These are phyloP conservation scores for Hypomesus transpacificus DNA, from an alignment of 2,113 vertebrate species.

Conservation along the genomic window DNA sequence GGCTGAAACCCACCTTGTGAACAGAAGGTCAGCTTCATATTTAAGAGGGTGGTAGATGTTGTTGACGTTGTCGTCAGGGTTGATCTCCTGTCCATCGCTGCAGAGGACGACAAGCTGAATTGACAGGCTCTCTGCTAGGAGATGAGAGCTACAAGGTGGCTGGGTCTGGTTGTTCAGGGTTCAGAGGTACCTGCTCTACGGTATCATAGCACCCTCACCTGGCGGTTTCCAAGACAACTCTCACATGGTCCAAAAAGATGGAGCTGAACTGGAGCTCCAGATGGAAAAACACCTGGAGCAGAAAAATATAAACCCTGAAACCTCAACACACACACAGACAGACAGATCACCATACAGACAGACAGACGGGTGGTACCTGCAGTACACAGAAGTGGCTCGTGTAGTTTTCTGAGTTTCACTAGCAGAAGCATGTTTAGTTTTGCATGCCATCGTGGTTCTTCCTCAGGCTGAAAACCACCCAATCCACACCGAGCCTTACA, in stretches of 20 bases:
- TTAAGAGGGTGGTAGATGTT: slow-evolving; percentile 78
- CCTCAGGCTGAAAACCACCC: slow-evolving; percentile 13
- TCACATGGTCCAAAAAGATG: slow-evolving; percentile 76
- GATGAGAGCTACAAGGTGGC: too few relatives aligned
- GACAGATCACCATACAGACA: too few relatives aligned
- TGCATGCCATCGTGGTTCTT: background rate
- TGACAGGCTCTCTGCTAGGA: background rate
- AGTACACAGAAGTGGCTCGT: background rate
- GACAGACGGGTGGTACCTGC: too few relatives aligned
- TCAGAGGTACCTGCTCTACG: background rate
- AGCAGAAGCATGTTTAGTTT: background rate
- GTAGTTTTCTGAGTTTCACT: background rate
- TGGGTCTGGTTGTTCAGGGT: too few relatives aligned
- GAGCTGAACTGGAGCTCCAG: slow-evolving; percentile 91
- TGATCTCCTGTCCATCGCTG: slow-evolving; percentile 85
- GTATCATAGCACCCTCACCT: slow-evolving; percentile 66
- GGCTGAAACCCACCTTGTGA: slow-evolving; percentile 79
- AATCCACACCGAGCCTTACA: slow-evolving; percentile 1
- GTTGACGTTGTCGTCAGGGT: slow-evolving; percentile 78
- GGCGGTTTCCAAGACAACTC: slow-evolving; percentile 70
- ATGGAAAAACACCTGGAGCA: slow-evolving; percentile 80
- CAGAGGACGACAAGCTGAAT: slow-evolving; percentile 11
- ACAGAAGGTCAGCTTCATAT: slow-evolving; percentile 87
- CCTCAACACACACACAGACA: background rate
- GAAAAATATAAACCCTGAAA: background rate